Evolutionary conservation across 2,113 vertebrate species (phyloP).

Genomic region (Cromileptes altivelis): DNA sequence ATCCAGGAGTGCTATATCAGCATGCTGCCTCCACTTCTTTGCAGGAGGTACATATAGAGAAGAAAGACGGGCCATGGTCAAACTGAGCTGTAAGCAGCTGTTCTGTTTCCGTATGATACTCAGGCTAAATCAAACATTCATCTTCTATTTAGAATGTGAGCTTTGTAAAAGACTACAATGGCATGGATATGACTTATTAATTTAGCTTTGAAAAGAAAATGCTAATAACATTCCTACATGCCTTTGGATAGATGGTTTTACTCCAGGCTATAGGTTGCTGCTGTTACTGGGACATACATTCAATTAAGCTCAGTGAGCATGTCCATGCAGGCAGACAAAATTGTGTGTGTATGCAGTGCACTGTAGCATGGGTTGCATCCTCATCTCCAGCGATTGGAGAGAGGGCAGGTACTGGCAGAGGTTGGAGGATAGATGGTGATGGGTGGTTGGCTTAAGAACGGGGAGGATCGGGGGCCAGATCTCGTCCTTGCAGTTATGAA

Average conservation of each 20-base stretch:
- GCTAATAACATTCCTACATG: slow-evolving; percentile 54
- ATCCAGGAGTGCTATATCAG: slow-evolving; percentile 81
- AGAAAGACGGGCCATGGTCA: slow-evolving; percentile 54
- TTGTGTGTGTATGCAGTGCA: slow-evolving; percentile 55
- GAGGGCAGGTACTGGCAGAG: slow-evolving; percentile 76
- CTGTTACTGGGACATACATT: slow-evolving; percentile 68
- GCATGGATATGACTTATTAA: slow-evolving; percentile 22
- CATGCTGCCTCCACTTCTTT: slow-evolving; percentile 63
- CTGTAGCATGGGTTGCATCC: slow-evolving; percentile 57
- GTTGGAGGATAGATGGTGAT: slow-evolving; percentile 73
- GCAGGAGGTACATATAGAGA: slow-evolving; percentile 67
- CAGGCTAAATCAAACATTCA: slow-evolving; percentile 37
- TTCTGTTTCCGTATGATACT: slow-evolving; percentile 5
- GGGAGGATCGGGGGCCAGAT: slow-evolving; percentile 65
- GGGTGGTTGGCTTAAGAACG: slow-evolving; percentile 69
- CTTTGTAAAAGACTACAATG: slow-evolving; percentile 26
- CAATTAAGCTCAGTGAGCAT: slow-evolving; percentile 75
- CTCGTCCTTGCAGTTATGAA: slow-evolving; percentile 82
- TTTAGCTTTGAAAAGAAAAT: slow-evolving; percentile 43
- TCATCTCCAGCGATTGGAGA: slow-evolving; percentile 58
- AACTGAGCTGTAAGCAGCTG: slow-evolving; percentile 44
- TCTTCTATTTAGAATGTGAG: slow-evolving; percentile 27
- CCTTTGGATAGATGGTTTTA: slow-evolving; percentile 55
- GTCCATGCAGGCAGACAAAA: slow-evolving; percentile 71
- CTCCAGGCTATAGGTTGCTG: slow-evolving; percentile 71